Conservation (phyloP, 2,113 vertebrate species). For the Bettongia penicillata region DNA sequence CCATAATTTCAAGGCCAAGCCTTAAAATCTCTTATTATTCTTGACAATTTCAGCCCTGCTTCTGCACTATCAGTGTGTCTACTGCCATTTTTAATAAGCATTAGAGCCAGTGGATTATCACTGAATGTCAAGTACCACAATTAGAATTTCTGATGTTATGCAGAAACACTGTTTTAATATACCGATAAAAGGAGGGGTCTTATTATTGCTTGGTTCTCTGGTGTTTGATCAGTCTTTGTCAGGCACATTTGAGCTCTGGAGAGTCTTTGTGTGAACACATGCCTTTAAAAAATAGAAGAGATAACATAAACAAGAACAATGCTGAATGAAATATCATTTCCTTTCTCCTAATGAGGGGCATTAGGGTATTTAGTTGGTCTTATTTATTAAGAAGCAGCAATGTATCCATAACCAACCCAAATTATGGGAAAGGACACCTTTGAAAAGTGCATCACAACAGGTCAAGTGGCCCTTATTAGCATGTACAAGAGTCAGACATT, state of each 20-base stretch:
- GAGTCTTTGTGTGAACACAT: constrained; percentile 17
- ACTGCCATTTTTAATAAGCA: constrained; percentile 81
- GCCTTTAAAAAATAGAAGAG: constrained; percentile 56
- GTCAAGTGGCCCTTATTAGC: constrained; percentile 35
- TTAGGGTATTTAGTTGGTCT: constrained; percentile 51
- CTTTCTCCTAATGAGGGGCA: constrained; percentile 55
- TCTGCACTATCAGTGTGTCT: constrained; percentile 52
- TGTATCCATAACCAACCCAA: constrained; percentile 36
- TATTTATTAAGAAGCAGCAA: constrained; percentile 70
- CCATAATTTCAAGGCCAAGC: constrained; percentile 68
- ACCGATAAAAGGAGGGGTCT: constrained; percentile 48
- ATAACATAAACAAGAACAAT: constrained; percentile 73
- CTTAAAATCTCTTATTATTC: constrained; percentile 68
- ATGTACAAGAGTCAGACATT: constrained; percentile 48
- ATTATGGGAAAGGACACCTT: constrained; percentile 56
- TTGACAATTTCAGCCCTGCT: constrained; percentile 63
- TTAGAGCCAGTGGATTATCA: constrained; percentile 77
- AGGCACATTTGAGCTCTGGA: constrained; percentile 52
- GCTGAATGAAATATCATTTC: constrained; percentile 70
- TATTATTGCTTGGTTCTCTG: constrained; percentile 64
- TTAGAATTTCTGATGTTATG: constrained; percentile 79
- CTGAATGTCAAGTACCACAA: constrained; percentile 78
- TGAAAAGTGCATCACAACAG: constrained; percentile 51
- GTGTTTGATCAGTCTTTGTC: constrained; percentile 63
- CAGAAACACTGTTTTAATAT: constrained; percentile 70